Percentiles rank a stretch among this genome's conserved stretches.
Evolutionary conservation across 2,113 vertebrate species (phyloP).

Genomic region (Clupea harengus): DNA sequence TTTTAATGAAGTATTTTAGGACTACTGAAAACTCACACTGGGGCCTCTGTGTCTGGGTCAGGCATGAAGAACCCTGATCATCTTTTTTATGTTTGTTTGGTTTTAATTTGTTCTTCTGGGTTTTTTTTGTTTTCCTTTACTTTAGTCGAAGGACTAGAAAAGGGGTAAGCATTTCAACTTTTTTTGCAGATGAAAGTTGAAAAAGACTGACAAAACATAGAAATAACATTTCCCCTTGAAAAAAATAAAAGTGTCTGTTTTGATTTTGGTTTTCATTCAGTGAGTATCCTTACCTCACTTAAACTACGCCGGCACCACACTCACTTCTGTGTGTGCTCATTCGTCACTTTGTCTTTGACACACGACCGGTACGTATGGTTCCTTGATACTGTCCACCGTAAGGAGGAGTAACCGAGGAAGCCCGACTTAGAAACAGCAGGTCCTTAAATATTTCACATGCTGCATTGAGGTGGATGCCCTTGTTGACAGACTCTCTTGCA

Average conservation of each 20-base stretch:
- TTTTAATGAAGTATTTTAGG: slow-evolving; percentile 36
- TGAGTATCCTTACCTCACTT: slow-evolving; percentile 7
- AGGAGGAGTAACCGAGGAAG: slow-evolving; percentile 20
- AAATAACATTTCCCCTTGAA: slow-evolving; percentile 71
- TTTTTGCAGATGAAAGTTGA: slow-evolving; percentile 56
- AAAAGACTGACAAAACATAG: slow-evolving; percentile 67
- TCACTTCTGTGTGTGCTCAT: neutral
- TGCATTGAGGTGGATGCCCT: slow-evolving; percentile 23
- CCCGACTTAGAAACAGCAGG: neutral
- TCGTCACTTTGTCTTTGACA: neutral
- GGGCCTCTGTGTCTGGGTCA: slow-evolving; percentile 65
- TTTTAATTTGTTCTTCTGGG: slow-evolving; percentile 61
- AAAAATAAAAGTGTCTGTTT: slow-evolving; percentile 65
- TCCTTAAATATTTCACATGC: slow-evolving; percentile 35
- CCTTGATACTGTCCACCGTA: neutral
- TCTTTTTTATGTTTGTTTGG: slow-evolving; percentile 48
- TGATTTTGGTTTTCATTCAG: slow-evolving; percentile 48
- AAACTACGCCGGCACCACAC: neutral
- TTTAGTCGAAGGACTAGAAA: slow-evolving; percentile 62
- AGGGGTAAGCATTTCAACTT: slow-evolving; percentile 53
- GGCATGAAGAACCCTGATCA: slow-evolving; percentile 67
- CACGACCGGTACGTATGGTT: neutral
- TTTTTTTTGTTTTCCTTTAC: slow-evolving; percentile 66
- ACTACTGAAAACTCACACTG: slow-evolving; percentile 65
- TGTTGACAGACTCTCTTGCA: slow-evolving; percentile 9